Conservation (phyloP, 2,113 vertebrate species). For the Pseudorectes ferrugineus region DNA sequence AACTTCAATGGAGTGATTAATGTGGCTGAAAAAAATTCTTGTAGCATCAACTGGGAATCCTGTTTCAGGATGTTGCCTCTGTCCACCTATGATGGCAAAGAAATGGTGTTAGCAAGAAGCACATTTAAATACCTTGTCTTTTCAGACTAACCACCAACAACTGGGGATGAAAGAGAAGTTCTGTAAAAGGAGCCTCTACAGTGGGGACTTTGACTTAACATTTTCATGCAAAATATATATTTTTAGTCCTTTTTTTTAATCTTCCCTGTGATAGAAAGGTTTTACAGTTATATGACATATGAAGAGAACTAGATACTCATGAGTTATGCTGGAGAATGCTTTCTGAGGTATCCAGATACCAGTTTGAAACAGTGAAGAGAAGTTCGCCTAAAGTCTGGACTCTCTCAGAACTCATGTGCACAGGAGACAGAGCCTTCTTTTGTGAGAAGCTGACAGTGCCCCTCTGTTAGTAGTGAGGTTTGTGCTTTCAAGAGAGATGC, state of each 20-base stretch:
- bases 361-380: background rate
- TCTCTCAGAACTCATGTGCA: background rate
- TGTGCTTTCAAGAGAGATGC: background rate
- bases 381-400: background rate
- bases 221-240: background rate
- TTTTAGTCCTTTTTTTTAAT: background rate
- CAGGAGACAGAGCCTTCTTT: background rate
- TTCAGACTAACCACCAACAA: background rate
- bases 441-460: background rate
- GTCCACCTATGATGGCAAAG: background rate
- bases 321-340: background rate
- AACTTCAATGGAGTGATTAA: conserved; percentile 36
- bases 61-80: background rate
- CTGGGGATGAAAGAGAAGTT: background rate
- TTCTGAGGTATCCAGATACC: background rate
- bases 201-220: background rate
- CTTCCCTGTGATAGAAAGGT: background rate
- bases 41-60: background rate
- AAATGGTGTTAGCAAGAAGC: background rate
- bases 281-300: background rate
- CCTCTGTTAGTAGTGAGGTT: background rate
- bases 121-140: background rate
- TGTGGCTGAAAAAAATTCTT: background rate
- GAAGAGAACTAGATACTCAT: background rate
- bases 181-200: background rate